Evolutionary conservation across 1,140 invertebrate species (phyloP), one percentile per base, ranked within the genome.

Genomic region (Drosophila ficusphila): DNA sequence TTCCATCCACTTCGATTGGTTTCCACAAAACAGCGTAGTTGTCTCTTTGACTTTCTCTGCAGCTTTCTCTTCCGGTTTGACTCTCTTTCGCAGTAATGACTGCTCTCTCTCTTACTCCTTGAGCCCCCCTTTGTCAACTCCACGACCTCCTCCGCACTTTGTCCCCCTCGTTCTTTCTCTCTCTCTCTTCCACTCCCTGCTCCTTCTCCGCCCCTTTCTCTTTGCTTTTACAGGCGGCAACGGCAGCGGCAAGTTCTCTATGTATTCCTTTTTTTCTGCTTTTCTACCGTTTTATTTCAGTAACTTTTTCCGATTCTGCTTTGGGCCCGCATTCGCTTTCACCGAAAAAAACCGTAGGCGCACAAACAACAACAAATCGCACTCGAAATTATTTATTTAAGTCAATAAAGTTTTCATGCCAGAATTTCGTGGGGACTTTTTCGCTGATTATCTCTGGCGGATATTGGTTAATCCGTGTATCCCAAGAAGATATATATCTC

Each of bases 291-390:
- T 67, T 42, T 33, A 38, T 51, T 70, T 62, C 41, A 44, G 53
- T 69, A 61, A 86, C 49, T 85, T 85, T 69, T 46, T 65, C 53
- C 82, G 39, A 81, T 81, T 85, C 49, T 68, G 52, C 31, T 88
- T 85, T 85, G 73, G 57, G 60, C 25, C 48, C 62, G 76, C 82
- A 65, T 85, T 85, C 81, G 82, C 68, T 77, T 81, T 81, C 41
- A 73, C 61, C 67, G 76, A 71, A 78, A 77, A 42, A 77, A 76
- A 58, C 41, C 53, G 70, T 46, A 25, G 39, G 60, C 54, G 60
- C 67, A 76, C 67, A 47, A 72, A 54, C 60, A 57, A 76, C 53
- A 83, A 75, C 52, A 79, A 72, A 64, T 53, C 58, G 52, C 60
- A 53, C 53, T 48, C 31, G 41, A 52, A 68, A 68, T 68, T 67